A percentile compares a stretch with the other conserved stretches of the same genome.
Evolutionary conservation across 2,113 vertebrate species (phyloP).

Genomic region (Malaclemys terrapin): DNA sequence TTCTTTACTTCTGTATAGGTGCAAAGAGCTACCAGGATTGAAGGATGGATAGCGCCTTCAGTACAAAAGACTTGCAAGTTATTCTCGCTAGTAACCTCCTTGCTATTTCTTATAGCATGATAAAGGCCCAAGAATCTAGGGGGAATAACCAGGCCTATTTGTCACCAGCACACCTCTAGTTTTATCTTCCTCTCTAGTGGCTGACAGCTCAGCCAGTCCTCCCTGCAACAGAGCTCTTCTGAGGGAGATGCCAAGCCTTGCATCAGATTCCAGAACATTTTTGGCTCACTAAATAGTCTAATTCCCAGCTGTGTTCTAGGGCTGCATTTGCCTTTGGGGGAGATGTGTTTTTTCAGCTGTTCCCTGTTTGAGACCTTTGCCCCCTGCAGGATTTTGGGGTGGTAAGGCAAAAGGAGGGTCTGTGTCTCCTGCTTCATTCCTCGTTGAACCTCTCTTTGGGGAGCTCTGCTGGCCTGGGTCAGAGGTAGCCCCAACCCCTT

Average conservation of each 20-base stretch:
- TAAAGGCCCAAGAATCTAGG: neutral
- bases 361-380: constrained; percentile 23
- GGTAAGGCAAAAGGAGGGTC: neutral
- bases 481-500: neutral
- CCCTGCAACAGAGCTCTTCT: neutral
- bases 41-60: neutral
- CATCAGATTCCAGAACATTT: neutral
- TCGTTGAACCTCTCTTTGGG: neutral
- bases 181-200: neutral
- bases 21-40: no score
- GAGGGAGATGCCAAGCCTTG: neutral
- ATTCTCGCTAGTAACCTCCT: constrained; percentile 26
- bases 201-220: neutral
- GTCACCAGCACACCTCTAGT: neutral
- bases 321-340: neutral
- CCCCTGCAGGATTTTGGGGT: neutral
- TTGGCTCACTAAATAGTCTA: neutral
- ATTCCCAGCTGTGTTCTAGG: neutral
- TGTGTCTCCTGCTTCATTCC: neutral
- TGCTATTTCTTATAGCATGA: neutral
- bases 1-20: neutral
- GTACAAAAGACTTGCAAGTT: neutral
- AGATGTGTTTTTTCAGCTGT: neutral
- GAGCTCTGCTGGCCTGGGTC: neutral
- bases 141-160: neutral